Evolutionary conservation across 1,140 invertebrate species (phyloP), one percentile per base, ranked within the genome.

Genomic region (Ridgeia piscesae): DNA sequence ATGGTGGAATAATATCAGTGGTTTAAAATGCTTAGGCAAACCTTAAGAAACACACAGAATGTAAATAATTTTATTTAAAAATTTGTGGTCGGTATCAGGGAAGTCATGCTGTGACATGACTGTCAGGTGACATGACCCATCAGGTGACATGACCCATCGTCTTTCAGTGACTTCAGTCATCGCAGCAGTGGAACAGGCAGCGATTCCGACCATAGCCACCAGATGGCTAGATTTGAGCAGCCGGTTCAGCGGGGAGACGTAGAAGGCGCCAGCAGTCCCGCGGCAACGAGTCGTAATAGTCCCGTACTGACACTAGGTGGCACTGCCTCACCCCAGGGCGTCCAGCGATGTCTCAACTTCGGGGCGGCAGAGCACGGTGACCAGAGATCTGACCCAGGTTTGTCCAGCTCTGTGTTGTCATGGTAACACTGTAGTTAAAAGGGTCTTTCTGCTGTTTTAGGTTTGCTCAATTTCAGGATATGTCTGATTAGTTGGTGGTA

Each of bases 161-260:
- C 11, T 77, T 77, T 77, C 27, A 77, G 58, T 77, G 58, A 77
- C 58, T 77, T 77, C 17, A 21, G 58, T 21, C 58, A 77, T 77
- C 58, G 89, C 34, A 90, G 89, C 35, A 90, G 89, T 33, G 91
- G 33, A 34, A 91, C 34, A 14, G 42, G 91, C 91, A 91, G 91
- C 48, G 34, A 35, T 21, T 91, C 91, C 42, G 91, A 91, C 48
- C 91, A 42, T 35, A 35, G 91, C 42, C 91, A 48, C 42, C 42
- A 14, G 34, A 21, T 42, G 89, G 34, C 89, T 14, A 42, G 33
- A 14, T n/a, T 58, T 48, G 34, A 91, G 33, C 48, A 48, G 17
- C 48, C 9, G 11, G 34, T 91, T 48, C 34, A 34, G n/a, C 34
- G 11, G 33, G 14, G 91, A 91, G 48, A 33, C 91, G 6, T 21